Evolutionary conservation across 2,888 invertebrate species (phyloP), one percentile per base, ranked within the genome.

Genomic region (Rhynchonema sp.): DNA sequence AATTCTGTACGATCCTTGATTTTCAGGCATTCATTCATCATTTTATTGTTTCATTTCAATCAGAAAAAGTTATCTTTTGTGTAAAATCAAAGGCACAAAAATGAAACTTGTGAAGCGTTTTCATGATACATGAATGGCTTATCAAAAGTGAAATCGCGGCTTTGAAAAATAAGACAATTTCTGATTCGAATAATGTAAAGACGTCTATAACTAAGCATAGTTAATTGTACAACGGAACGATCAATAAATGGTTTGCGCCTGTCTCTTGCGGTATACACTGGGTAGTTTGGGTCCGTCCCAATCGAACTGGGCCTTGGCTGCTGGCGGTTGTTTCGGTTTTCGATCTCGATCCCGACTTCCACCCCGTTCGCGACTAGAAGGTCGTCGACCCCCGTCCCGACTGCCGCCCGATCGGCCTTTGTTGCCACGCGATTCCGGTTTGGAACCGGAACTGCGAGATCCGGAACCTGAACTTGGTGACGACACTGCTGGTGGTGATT

Each of bases 241-340:
- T 49, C 49, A 49, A 49, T 49, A 49, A 49, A 49, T 49, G 49
- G 49, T 49, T n/a, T 49, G 49, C 9, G 49, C 49, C 49, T 27
- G 27, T 2, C 54, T 3, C 27, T 57, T 57, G 17, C 57, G 6
- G 28, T 57, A 57, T 2, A 57, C 57, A 20, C 22, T n/a, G 2
- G 57, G 57, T 27, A 57, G 23, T 26, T 57, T 57, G 46, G 57
- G 57, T 46, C 57, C 57, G 28, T 57, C 57, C 46, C 22, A 30
- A 26, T 57, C 27, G 13, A 26, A 57, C 2, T 46, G 2, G 23
- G 46, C 9, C 25, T 27, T 38, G 9, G 3, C 22, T 17, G 54
- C 27, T 6, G 2, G 3, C 22, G 28, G 54, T 54, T 26, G 54
- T 27, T 25, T 13, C 22, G 9, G 22, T 13, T 22, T 26, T 13